A percentile compares a stretch with the other conserved stretches of the same genome.
Evolutionary conservation across 2,797 vertebrate species (phyloP).

Genomic region (Varecia variegata): DNA sequence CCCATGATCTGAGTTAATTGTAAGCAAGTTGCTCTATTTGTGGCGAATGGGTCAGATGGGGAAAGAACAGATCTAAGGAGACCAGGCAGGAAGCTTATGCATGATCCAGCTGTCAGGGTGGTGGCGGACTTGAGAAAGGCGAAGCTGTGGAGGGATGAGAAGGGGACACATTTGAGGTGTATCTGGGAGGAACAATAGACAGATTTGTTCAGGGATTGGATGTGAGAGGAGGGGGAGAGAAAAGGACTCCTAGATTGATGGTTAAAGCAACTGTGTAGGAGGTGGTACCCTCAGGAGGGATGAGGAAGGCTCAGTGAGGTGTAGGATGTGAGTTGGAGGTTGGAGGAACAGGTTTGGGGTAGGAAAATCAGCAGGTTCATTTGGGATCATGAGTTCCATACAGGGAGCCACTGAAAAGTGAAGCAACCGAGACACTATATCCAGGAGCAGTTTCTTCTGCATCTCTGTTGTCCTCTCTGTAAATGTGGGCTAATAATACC

Average conservation of each 20-base stretch:
- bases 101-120: neutral
- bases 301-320: neutral
- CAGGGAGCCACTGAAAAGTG: neutral
- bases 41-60: neutral
- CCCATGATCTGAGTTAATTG: no score
- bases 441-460: neutral
- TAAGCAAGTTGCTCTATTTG: neutral
- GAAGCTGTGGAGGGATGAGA: neutral
- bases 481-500: neutral
- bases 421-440: neutral
- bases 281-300: neutral
- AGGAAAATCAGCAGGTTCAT: neutral
- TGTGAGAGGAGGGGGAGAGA: neutral
- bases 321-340: neutral
- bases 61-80: neutral
- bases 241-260: neutral
- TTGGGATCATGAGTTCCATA: neutral
- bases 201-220: neutral
- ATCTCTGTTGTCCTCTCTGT: neutral
- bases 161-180: neutral
- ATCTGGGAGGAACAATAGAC: neutral
- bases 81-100: no score
- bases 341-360: neutral
- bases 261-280: neutral
- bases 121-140: neutral